Percentiles rank a stretch among this genome's conserved stretches.
These are phyloP conservation scores for Panagrolaimus sp. DNA, from an alignment of 1,140 invertebrate genomes.

Conservation along the genomic window DNA sequence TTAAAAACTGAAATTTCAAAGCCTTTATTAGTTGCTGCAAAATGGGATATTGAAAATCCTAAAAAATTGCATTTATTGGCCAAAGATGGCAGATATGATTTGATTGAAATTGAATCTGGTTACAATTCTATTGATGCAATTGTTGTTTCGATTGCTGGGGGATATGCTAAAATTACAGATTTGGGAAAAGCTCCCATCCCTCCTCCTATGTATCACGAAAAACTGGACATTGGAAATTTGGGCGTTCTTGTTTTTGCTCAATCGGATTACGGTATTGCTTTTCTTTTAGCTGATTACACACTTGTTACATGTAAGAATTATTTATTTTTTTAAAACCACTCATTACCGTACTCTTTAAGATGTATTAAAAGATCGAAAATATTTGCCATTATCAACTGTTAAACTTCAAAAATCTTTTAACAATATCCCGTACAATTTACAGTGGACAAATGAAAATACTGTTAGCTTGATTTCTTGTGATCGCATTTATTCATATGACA, in stretches of 20 bases:
- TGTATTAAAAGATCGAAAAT: not conserved
- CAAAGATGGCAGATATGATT: conserved; percentile 20
- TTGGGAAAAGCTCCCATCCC: conserved; percentile 71
- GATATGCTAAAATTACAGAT: conserved; percentile 68
- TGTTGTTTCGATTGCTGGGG: conserved; percentile 74
- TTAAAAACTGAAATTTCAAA: conserved; percentile 66
- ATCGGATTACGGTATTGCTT: not conserved
- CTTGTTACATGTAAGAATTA: conserved; percentile 3
- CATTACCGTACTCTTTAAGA: not conserved
- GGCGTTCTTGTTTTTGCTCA: conserved; percentile 2
- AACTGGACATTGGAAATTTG: conserved; percentile 61
- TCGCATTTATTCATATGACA: conserved; percentile 52
- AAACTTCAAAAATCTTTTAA: not conserved
- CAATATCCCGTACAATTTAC: not conserved
- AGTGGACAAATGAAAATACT: conserved; percentile 8
- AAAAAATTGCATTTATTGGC: conserved; percentile 30
- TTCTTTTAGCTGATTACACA: not conserved
- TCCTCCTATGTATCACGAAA: conserved; percentile 72
- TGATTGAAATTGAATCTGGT: conserved; percentile 20
- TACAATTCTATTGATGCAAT: conserved; percentile 63
- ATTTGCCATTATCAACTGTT: not conserved
- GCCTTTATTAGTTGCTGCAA: conserved; percentile 13
- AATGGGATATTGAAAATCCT: conserved; percentile 19
- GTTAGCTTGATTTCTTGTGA: conserved; percentile 6
- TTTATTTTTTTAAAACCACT: not conserved